Evolutionary conservation across 2,888 invertebrate species (phyloP).

Genomic region (Thymelicus acteon): DNA sequence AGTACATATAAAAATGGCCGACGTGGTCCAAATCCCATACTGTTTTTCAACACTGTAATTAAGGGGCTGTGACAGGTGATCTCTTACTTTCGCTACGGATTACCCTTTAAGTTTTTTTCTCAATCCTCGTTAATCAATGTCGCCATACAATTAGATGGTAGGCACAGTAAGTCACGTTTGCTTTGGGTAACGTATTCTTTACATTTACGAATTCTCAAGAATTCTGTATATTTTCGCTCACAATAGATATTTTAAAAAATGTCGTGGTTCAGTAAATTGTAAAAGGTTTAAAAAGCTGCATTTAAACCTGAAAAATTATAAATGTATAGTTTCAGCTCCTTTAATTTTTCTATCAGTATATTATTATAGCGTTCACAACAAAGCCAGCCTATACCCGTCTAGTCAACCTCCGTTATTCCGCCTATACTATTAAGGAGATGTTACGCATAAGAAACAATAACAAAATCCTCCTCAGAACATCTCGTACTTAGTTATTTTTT

Average conservation of each 20-base stretch:
- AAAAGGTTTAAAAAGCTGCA: too few relatives aligned
- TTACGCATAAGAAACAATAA: neutral
- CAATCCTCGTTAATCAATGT: neutral
- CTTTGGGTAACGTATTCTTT: neutral
- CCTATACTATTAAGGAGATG: too few relatives aligned
- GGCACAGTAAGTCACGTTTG: neutral
- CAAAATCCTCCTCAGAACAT: neutral
- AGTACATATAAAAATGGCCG: too few relatives aligned
- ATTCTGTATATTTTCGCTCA: too few relatives aligned
- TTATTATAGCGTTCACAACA: too few relatives aligned
- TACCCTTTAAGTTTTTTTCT: conserved; percentile 13
- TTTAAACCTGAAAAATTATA: too few relatives aligned
- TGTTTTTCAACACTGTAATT: conserved; percentile 26
- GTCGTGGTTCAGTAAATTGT: too few relatives aligned
- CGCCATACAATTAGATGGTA: neutral
- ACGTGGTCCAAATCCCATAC: neutral
- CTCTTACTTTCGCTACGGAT: neutral
- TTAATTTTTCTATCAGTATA: too few relatives aligned
- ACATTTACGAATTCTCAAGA: neutral
- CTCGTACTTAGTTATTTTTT: neutral
- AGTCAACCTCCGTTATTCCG: too few relatives aligned
- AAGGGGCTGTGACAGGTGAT: conserved; percentile 9
- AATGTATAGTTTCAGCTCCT: too few relatives aligned
- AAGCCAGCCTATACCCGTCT: too few relatives aligned
- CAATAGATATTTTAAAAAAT: too few relatives aligned